Evolutionary conservation across 2,888 invertebrate genomes (phyloP), one percentile per base, ranked within the genome.

Genomic region (Limnephilus marmoratus): DNA sequence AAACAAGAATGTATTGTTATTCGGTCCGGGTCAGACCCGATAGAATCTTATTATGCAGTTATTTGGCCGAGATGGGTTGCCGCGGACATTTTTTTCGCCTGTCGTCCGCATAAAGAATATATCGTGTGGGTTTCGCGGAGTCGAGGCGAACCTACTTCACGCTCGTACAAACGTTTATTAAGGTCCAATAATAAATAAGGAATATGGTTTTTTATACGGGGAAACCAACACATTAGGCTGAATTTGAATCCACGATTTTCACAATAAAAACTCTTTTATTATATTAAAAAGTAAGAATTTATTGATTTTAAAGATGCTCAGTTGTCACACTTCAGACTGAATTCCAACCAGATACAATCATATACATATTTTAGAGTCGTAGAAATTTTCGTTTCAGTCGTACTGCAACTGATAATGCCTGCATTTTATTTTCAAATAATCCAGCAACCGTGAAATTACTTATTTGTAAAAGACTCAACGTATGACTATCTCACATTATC

Each of bases 1-100:
- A 92, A 92, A 92, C 89, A 89, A 85, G 90, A 92, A 92, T 85
- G 91, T 92, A 92, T 92, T 92, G 91, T 92, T 88, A 90, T 92
- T 80, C 80, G 83, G 91, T 34, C 82, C 90, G 82, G 91, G 91
- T 90, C 91, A 92, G 90, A 81, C 90, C 49, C 91, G 92, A 92
- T 92, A 92, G 91, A 91, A 90, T 91, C 91, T 92, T 91, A 91
- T 91, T 89, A 92, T 92, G 86, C 86, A 86, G 45, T 86, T 86
- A 86, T 86, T 86, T 86, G 86, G 86, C 86, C 45, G 86, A 86
- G 86, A 86, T 86, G 86, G 86, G 37, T n/a, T 45, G 86, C 41
- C 24, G 86, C 86, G 45, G 86, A 86, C 86, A 86, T 41, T 86
- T 37, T 85, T 86, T 86, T 86, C 41, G 45, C 86, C 68, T 68